These are phyloP conservation scores for Cladorhizidae sp. DNA, from an alignment of 37 sponge, comb jelly and placozoan genomes.

Conservation along the genomic window DNA sequence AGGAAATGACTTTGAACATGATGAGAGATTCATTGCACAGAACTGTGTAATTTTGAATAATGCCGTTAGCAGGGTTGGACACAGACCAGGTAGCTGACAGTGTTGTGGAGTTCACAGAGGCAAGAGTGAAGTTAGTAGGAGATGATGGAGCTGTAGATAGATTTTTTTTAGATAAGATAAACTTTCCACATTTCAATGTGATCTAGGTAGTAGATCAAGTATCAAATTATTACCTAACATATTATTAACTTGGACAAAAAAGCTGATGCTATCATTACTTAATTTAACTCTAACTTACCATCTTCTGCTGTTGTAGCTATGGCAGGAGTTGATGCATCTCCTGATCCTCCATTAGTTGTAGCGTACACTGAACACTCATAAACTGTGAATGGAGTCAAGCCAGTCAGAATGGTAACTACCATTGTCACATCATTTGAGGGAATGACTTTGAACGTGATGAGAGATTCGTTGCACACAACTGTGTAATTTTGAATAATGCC, in stretches of 20 bases:
- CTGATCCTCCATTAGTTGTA: conserved; percentile 48
- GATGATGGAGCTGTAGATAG: conserved; percentile 1
- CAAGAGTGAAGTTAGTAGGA: conserved; percentile 1
- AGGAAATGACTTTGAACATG: not conserved
- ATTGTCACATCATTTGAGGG: not conserved
- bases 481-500: conserved; percentile 35
- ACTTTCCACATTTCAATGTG: too few relatives aligned
- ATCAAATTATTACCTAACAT: too few relatives aligned
- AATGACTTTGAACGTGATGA: not conserved
- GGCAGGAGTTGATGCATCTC: conserved; percentile 18
- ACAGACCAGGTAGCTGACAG: conserved; percentile 17
- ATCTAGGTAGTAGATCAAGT: too few relatives aligned
- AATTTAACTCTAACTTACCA: too few relatives aligned
- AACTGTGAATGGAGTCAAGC: conserved; percentile 21
- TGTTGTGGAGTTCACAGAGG: not conserved
- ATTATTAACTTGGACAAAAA: too few relatives aligned
- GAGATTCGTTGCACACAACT: conserved; percentile 4
- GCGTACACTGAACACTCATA: conserved; percentile 58
- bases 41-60: conserved; percentile 31
- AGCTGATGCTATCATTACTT: too few relatives aligned
- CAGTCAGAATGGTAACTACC: not conserved
- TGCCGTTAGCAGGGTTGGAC: conserved; percentile 33
- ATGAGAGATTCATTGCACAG: not conserved
- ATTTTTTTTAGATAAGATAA: too few relatives aligned
- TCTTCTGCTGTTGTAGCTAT: conserved; percentile 22